A percentile compares a stretch with the other conserved stretches of the same genome.
Conservation (phyloP, 2,113 vertebrate species). For the Zosterops borbonicus region DNA sequence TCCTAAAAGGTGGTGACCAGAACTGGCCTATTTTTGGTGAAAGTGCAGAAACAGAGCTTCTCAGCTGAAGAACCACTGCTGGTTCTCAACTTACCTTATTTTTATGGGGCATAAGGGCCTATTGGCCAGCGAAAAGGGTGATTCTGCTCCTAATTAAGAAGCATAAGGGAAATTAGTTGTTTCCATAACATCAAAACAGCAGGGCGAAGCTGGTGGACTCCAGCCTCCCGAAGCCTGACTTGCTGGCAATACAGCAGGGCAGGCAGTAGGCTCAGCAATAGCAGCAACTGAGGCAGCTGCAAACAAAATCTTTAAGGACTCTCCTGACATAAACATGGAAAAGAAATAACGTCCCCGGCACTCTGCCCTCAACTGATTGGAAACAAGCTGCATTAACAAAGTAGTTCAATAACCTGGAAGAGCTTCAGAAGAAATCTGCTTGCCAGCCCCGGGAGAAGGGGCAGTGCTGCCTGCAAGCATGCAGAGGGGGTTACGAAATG, state of each 20-base stretch:
- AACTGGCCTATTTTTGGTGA: not conserved
- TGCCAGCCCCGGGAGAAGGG: not conserved
- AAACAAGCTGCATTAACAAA: constrained; percentile 34
- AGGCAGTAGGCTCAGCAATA: not conserved
- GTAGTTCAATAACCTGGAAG: constrained; percentile 34
- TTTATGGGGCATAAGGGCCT: not conserved
- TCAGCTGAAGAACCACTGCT: not conserved
- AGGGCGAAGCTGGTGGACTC: not conserved
- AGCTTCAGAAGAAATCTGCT: constrained; percentile 2
- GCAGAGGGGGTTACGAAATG: not conserved
- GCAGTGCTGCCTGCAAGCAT: not conserved
- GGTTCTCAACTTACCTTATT: not conserved
- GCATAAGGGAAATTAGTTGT: not conserved
- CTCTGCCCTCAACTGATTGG: constrained; percentile 40
- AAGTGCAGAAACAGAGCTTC: not conserved
- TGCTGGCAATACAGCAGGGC: not conserved
- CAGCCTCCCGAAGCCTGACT: not conserved
- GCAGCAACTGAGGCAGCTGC: not conserved
- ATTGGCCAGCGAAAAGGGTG: not conserved
- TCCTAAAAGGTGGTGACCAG: not conserved
- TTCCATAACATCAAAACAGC: not conserved
- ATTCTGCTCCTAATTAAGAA: not conserved
- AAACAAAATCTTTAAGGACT: constrained; percentile 41
- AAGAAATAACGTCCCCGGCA: constrained; percentile 19
- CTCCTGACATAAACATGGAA: constrained; percentile 31